Evolutionary conservation across 2,113 vertebrate species (phyloP), one percentile per base, ranked within the genome.

Genomic region (Leptobrachium leishanense): DNA sequence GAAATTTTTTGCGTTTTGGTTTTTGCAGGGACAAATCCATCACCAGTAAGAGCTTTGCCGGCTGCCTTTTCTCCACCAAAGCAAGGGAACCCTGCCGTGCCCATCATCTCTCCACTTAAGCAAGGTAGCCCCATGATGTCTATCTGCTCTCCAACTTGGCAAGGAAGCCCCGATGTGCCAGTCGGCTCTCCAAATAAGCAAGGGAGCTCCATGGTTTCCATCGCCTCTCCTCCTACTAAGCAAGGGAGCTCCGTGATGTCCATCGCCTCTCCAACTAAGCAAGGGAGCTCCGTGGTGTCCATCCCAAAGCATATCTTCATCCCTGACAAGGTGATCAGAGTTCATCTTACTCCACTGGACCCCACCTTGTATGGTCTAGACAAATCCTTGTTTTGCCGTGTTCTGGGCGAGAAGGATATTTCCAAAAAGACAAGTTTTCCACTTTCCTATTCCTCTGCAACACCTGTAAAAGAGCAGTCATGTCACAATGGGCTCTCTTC

Each of bases 311-410:
- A 55, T 43, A 42, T 43, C 5, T 80, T 68, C 13, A 80, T 54
- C 65, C 71, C 76, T 3, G 43, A 57, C 7, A 80, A 62, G 42
- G 57, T 74, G 6, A 41, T 80, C 13, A 70, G 78, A 15, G 78
- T 80, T 39, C 70, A 80, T 20, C 78, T 80, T 46, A 80, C 78
- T 1, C 78, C 55, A 20, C 70, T 80, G 41, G 64, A 74, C 13
- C 78, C 71, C 1, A 44, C 71, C 9, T 0, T 80, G 41, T 80
- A 62, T 8, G 54, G 68, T 41, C 9, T 80, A 53, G 8, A 11
- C 1, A 68, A 74, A 10, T 67, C 63, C 31, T 68, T 50, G 1
- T 7, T 67, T 31, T 15, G 74, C 13, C 41, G 41, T 62, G 9
- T 50, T 10, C 20, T 39, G 2, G 57, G 66, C 20, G 69, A 74